A percentile compares a stretch with the other conserved stretches of the same genome.
Evolutionary conservation across 2,888 invertebrate species (phyloP).

Genomic region (Caenorhabditis sulstoni): DNA sequence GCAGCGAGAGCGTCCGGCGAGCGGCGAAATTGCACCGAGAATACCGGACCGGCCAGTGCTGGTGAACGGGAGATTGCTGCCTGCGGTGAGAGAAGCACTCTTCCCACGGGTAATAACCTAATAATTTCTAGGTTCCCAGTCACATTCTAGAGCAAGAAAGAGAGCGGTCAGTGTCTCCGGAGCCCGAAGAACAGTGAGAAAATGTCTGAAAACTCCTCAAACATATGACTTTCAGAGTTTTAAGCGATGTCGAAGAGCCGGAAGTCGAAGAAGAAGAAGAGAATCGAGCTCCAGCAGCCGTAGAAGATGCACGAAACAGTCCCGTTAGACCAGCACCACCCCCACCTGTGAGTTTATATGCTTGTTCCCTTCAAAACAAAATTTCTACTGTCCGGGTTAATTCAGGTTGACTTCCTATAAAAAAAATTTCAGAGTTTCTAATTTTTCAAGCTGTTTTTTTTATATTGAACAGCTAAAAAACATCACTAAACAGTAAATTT

Average conservation of each 20-base stretch:
- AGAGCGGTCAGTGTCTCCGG: constrained; percentile 49
- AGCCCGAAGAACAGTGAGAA: constrained; percentile 59
- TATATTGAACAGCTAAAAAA: no score
- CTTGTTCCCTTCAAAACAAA: no score
- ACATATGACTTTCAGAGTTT: constrained; percentile 10
- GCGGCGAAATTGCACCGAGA: constrained; percentile 17
- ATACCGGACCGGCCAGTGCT: constrained; percentile 43
- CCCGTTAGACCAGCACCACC: constrained; percentile 40
- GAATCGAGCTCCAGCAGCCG: not conserved
- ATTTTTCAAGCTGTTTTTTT: no score
- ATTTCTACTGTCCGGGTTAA: no score
- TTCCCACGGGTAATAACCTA: not conserved
- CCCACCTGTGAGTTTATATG: constrained; percentile 29
- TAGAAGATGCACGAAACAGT: constrained; percentile 16
- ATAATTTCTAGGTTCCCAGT: constrained; percentile 43
- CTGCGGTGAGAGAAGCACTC: constrained; percentile 29
- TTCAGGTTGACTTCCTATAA: no score
- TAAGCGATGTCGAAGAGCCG: constrained; percentile 34
- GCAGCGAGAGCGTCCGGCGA: constrained; percentile 31
- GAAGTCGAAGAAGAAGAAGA: constrained; percentile 13
- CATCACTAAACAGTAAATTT: no score
- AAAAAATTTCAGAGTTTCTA: no score
- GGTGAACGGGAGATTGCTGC: constrained; percentile 50
- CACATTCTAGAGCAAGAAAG: constrained; percentile 28
- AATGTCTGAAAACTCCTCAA: not conserved